phyloP scores from a whole-genome alignment of 2,113 vertebrate genomes.

The Halcyon malimbica region DNA sequence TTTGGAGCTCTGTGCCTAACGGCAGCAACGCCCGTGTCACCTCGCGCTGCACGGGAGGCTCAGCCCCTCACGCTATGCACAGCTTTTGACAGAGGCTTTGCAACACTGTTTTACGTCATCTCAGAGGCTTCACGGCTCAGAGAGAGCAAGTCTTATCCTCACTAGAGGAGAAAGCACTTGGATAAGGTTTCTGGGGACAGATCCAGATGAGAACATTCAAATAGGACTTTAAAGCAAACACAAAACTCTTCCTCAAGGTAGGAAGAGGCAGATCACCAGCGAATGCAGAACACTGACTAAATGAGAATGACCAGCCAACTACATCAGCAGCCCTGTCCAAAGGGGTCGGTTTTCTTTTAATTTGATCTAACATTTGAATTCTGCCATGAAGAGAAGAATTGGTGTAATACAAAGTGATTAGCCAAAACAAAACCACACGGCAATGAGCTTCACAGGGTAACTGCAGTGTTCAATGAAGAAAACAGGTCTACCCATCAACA shows the following conservation, averaged over 20 bases:
- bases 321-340: neutral
- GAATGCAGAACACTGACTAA: neutral
- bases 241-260: neutral
- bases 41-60: neutral
- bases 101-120: neutral
- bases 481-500: neutral
- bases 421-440: neutral
- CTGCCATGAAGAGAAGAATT: neutral
- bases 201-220: neutral
- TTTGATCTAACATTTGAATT: neutral
- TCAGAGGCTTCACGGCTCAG: neutral
- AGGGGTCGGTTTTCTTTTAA: neutral
- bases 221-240: neutral
- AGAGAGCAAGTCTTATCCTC: neutral
- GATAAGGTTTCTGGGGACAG: neutral
- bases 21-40: neutral
- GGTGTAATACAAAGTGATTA: neutral
- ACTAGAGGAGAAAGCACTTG: neutral
- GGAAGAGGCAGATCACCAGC: neutral
- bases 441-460: neutral
- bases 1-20: neutral
- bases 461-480: neutral
- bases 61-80: accelerated
- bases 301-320: neutral
- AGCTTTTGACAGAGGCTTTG: neutral